phyloP scores from a whole-genome alignment of 2,888 invertebrate genomes.

The Phyto melanocephala region DNA sequence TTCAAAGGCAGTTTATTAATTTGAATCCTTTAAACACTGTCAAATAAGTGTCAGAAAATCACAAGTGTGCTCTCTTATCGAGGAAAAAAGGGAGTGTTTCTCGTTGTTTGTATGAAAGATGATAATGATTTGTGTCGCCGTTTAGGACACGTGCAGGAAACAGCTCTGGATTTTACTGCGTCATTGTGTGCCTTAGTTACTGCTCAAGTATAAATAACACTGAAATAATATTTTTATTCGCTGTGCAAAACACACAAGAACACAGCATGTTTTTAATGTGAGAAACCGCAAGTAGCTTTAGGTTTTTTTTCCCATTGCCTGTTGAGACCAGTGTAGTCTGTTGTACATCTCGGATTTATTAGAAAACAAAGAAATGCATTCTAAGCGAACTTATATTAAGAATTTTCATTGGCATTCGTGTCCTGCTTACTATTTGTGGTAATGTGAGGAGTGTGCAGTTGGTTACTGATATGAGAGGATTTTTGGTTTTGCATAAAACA shows the following conservation, averaged over 20 bases:
- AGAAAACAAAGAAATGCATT: constrained; percentile 47
- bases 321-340: constrained; percentile 5
- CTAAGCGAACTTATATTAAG: constrained; percentile 47
- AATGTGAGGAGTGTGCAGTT: neutral
- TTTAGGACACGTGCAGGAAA: constrained; percentile 58
- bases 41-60: constrained; percentile 3
- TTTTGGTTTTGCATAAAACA: constrained; percentile 18
- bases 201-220: constrained; percentile 9
- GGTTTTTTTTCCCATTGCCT: constrained; percentile 15
- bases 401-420: neutral
- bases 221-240: neutral
- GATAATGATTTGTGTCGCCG: constrained; percentile 53
- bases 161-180: neutral
- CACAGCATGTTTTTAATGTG: constrained; percentile 54
- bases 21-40: neutral
- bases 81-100: constrained; percentile 8
- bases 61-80: neutral
- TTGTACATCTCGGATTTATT: constrained; percentile 37
- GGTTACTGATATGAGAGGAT: neutral
- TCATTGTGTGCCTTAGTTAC: neutral
- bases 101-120: neutral
- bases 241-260: constrained; percentile 13
- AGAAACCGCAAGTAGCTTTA: constrained; percentile 57
- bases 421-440: constrained; percentile 1
- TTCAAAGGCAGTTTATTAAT: too few relatives aligned